Base-by-base conservation (phyloP, 2,888 invertebrate species). In the Diaphora mendica region DNA sequence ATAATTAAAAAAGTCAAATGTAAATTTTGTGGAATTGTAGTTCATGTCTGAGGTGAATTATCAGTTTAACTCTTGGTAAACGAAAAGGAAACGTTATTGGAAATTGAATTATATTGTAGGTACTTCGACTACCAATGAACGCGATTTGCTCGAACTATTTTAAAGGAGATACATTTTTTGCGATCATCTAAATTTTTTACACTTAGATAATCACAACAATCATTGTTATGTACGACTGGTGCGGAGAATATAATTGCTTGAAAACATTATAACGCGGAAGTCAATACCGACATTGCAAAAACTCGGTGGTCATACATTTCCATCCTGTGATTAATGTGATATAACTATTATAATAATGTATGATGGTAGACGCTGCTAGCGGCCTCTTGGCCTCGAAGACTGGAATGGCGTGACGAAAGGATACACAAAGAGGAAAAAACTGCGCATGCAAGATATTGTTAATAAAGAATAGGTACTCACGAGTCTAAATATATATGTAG, bases 71-170 rank as follows among this genome's bases (percentile, higher is more conserved):
- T 48, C 17, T 48, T 20, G 17, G 3, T 23, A 23, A 48, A 26
- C 30, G 20, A 20, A 20, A 67, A n/a, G 20, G 86, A 84, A 87
- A 87, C 85, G 85, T 86, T 82, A 86, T 78, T 80, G 79, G 62
- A 78, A 75, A 74, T n/a, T n/a, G n/a, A n/a, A n/a, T n/a, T n/a
- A n/a, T 82, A 86, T 88, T 89, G 1, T 44, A 90, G n/a, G n/a
- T 90, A 87, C 77, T 87, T 77, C 82, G 71, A 76, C 76, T 78
- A 79, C 71, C 79, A 86, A 86, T 93, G 92, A 91, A 83, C 91
- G 79, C 84, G 87, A 88, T 90, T 84, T 90, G 90, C 89, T 91
- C 88, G 90, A 90, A 90, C 91, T 93, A 89, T 88, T 90, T 86
- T 86, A 82, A 79, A 80, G 83, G 11, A 39, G 39, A 39, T 79